Percentiles rank a stretch among this genome's conserved stretches.
Evolutionary conservation across 2,888 invertebrate species (phyloP).

Genomic region (Fragum sueziense): DNA sequence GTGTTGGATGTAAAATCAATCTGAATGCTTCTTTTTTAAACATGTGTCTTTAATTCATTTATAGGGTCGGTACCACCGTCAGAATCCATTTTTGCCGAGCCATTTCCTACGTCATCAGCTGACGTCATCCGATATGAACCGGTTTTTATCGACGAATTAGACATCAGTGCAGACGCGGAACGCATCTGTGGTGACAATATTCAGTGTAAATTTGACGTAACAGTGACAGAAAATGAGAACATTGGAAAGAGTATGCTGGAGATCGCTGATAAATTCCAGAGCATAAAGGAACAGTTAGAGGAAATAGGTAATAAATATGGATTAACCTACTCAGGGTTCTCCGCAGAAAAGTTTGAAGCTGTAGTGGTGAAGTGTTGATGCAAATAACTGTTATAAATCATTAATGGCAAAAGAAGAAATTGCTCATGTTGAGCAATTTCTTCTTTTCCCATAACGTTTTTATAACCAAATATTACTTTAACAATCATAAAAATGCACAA

Average conservation of each 20-base stretch:
- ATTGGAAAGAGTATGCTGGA: constrained; percentile 68
- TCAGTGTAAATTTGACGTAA: constrained; percentile 72
- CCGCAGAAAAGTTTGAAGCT: no score
- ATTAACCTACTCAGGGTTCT: no score
- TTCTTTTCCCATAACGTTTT: no score
- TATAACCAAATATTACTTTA: no score
- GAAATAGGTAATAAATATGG: constrained; percentile 62
- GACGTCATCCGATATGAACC: constrained; percentile 52
- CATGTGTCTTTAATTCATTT: constrained; percentile 1
- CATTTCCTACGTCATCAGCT: background rate
- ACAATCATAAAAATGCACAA: no score
- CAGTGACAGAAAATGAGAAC: constrained; percentile 67
- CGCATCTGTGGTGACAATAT: constrained; percentile 67
- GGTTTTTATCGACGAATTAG: constrained; percentile 51
- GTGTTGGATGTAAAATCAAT: no score
- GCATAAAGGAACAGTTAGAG: constrained; percentile 60
- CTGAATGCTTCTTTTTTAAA: no score
- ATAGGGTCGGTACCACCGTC: constrained; percentile 60
- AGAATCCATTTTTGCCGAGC: constrained; percentile 58
- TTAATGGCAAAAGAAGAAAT: no score
- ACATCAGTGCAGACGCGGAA: constrained; percentile 56
- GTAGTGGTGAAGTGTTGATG: no score
- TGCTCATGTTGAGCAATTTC: no score
- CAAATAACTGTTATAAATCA: no score
- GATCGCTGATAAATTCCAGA: constrained; percentile 69